phyloP scores from a whole-genome alignment of 2,113 vertebrate species.

The Furnarius figulus region DNA sequence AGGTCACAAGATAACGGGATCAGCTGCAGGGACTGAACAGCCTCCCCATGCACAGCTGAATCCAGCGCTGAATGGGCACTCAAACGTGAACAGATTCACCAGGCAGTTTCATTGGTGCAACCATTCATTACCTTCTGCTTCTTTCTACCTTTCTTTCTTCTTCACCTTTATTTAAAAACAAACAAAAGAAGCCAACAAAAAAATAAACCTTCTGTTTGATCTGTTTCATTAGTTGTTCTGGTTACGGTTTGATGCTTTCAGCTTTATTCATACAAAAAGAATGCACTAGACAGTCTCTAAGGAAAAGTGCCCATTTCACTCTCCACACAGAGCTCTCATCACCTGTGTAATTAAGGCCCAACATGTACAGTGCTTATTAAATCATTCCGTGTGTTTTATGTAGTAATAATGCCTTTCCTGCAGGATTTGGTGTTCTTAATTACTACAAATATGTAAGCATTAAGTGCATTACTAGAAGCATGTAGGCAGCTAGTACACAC shows the following conservation, averaged over 20 bases:
- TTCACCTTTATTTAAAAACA: background rate
- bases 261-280: background rate
- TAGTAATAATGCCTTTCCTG: background rate
- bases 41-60: background rate
- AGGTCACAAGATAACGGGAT: slow-evolving; percentile 35
- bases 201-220: background rate
- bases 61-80: background rate
- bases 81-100: background rate
- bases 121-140: background rate
- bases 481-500: background rate
- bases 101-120: background rate
- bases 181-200: background rate
- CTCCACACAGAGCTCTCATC: background rate
- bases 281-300: background rate
- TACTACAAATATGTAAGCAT: background rate
- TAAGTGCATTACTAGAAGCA: background rate
- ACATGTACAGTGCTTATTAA: background rate
- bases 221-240: background rate
- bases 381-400: background rate
- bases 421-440: background rate
- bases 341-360: background rate
- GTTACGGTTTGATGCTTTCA: background rate
- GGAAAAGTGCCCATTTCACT: background rate
- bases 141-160: too few relatives aligned
- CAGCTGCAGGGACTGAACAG: background rate